A percentile compares a stretch with the other conserved stretches of the same genome.
Conservation (phyloP, 2,797 vertebrate genomes). For the Siniperca obscura region DNA sequence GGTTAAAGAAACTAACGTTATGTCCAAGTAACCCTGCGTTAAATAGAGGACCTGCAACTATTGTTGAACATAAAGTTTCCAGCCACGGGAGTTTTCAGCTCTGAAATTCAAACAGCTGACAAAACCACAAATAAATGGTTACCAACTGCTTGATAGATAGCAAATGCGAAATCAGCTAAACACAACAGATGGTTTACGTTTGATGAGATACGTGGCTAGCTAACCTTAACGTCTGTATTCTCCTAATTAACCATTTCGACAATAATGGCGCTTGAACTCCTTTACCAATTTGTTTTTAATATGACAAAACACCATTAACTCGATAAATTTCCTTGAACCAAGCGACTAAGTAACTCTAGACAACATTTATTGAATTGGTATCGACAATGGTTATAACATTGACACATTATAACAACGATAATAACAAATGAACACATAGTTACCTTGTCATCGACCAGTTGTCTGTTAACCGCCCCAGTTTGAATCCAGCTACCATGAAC, state of each 20-base stretch:
- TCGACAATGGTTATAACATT: accelerated
- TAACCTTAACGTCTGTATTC: not conserved
- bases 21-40: too few relatives aligned
- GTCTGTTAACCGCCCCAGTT: conserved; percentile 41
- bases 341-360: not conserved
- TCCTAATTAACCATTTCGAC: not conserved
- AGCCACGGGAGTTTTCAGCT: too few relatives aligned
- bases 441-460: not conserved
- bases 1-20: not conserved
- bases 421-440: not conserved
- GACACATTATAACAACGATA: not conserved
- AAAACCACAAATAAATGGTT: too few relatives aligned
- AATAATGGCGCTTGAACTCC: not conserved
- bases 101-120: too few relatives aligned
- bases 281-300: not conserved
- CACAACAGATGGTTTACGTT: not conserved
- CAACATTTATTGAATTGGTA: accelerated
- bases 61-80: too few relatives aligned
- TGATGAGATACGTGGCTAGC: not conserved
- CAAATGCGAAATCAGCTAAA: not conserved
- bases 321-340: accelerated
- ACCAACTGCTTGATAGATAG: not conserved
- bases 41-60: too few relatives aligned
- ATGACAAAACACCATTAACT: not conserved
- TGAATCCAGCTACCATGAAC: conserved; percentile 5